Evolutionary conservation across 2,113 vertebrate genomes (phyloP), one percentile per base, ranked within the genome.

Genomic region (Grammatotria lemairii): DNA sequence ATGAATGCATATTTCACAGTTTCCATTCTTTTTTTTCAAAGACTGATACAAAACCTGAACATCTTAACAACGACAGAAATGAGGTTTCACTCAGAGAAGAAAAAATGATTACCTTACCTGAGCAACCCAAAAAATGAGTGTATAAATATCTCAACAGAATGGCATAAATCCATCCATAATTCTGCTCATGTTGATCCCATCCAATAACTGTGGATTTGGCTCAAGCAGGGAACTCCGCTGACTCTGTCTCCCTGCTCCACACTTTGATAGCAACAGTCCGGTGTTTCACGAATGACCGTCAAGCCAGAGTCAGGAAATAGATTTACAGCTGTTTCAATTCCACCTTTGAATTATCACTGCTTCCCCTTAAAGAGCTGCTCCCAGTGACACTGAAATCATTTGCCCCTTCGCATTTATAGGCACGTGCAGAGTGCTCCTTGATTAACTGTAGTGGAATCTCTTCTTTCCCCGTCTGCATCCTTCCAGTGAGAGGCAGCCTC

Each of bases 101-200:
- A 8, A 33, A 84, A 42, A 83, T 31, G 21, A 28, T 86, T 11
- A 49, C 88, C 97, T 98, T 97, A 99, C 98, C 98, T 98, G 97
- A 97, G 94, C 96, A 97, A 97, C 97, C 97, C 97, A 96, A 95
- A 95, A 96, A 96, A 90, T 38, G 94, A 97, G 95, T 96, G 96
- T 97, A 96, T 95, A 97, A 97, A 97, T 96, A 93, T 96, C 94
- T 97, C 97, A 98, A 94, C 95, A 97, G 97, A 97, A 95, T 95
- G 95, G 96, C 92, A 83, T 93, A 98, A 97, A 98, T 98, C 97
- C 98, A 98, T 98, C 96, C 97, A 97, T 97, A 93, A 89, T 96
- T 95, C 94, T 91, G 87, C 91, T 92, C 88, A 94, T 93, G 93
- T 84, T 94, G 88, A 95, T 97, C 93, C 95, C 97, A 96, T 96